These are phyloP conservation scores for Drosophila multiciliata DNA, from an alignment of 2,888 invertebrate species.

Conservation along the genomic window DNA sequence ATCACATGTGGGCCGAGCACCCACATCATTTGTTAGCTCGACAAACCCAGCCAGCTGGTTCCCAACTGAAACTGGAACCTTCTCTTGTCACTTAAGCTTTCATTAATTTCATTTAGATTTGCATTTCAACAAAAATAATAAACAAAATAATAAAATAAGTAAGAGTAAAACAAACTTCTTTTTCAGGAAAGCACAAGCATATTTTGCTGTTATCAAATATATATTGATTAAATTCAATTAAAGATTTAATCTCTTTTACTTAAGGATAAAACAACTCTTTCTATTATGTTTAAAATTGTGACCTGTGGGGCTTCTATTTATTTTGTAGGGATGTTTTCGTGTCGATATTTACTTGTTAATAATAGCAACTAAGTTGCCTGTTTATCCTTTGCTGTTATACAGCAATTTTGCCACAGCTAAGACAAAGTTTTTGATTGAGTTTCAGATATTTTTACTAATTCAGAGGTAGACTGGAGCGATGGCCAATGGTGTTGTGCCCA, in stretches of 20 bases:
- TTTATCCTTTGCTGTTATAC: conserved; percentile 18
- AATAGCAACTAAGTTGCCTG: conserved; percentile 53
- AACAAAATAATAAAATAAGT: too few relatives aligned
- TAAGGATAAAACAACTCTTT: conserved; percentile 1
- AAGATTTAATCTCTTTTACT: neutral
- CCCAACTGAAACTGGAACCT: conserved; percentile 36
- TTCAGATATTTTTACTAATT: conserved; percentile 35
- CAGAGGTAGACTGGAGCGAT: conserved; percentile 18
- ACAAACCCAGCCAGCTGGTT: conserved; percentile 32
- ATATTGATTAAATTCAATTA: neutral
- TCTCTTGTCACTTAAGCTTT: conserved; percentile 59
- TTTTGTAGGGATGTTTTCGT: conserved; percentile 13
- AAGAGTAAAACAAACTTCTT: neutral
- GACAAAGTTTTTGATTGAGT: conserved; percentile 58
- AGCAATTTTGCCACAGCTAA: conserved; percentile 48
- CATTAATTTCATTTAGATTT: conserved; percentile 71
- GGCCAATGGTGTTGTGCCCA: conserved; percentile 45
- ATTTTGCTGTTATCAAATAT: conserved; percentile 46
- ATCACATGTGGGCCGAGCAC: neutral
- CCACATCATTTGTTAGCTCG: conserved; percentile 37
- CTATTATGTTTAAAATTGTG: neutral
- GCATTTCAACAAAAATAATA: conserved; percentile 49
- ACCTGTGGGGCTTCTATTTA: conserved; percentile 12
- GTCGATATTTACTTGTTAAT: conserved; percentile 48
- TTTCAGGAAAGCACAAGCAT: too few relatives aligned